phyloP scores from a whole-genome alignment of 1,140 invertebrate genomes.

The Bombyx mandarina region DNA sequence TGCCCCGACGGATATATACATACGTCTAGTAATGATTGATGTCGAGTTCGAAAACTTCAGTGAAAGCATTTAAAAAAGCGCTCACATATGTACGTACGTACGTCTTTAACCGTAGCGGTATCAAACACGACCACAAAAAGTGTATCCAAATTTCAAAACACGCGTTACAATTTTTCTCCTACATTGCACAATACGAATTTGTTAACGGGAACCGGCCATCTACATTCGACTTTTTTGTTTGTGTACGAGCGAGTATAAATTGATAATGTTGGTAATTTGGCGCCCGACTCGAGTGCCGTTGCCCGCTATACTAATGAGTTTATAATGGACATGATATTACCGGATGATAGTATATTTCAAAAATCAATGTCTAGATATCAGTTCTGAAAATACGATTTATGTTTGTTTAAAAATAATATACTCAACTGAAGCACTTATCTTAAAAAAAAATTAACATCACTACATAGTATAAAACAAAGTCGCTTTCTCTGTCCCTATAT shows the following conservation, averaged over 20 bases:
- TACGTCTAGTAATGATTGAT: constrained; percentile 33
- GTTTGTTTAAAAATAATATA: no score
- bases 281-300: constrained; percentile 58
- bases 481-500: no score
- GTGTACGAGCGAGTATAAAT: constrained; percentile 59
- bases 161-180: constrained; percentile 64
- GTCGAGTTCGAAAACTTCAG: constrained; percentile 24
- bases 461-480: no score
- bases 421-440: no score
- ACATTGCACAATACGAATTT: constrained; percentile 69
- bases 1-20: no score
- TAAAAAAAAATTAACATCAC: no score
- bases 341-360: constrained; percentile 60
- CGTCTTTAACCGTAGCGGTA: constrained; percentile 44
- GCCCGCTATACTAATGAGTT: constrained; percentile 65
- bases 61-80: constrained; percentile 44
- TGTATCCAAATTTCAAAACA: constrained; percentile 30
- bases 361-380: constrained; percentile 64
- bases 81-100: constrained; percentile 14
- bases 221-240: constrained; percentile 67
- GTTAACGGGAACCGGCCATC: constrained; percentile 65
- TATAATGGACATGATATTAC: constrained; percentile 66
- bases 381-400: no score
- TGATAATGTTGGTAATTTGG: constrained; percentile 70
- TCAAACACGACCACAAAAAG: constrained; percentile 44